phyloP scores from a whole-genome alignment of 2,797 vertebrate species.

The Gephyroberyx darwinii region DNA sequence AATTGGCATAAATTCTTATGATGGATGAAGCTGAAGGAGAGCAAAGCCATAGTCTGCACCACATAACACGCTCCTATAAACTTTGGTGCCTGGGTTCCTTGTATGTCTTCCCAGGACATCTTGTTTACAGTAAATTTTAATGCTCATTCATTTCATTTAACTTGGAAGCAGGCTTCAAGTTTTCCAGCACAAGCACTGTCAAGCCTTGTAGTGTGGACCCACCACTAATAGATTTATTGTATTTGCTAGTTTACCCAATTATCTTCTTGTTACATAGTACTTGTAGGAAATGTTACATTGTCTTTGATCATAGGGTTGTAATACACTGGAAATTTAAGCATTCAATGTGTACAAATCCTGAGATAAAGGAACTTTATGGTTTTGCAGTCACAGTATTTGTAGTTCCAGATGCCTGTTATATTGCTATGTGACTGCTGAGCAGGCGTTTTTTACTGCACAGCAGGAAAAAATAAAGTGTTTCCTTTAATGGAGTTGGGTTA shows the following conservation, averaged over 20 bases:
- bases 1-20: neutral
- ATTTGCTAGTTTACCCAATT: neutral
- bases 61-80: neutral
- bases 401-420: neutral
- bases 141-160: constrained; percentile 12
- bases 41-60: neutral
- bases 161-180: neutral
- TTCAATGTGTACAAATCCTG: neutral
- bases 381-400: neutral
- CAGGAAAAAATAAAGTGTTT: neutral
- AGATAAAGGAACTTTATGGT: neutral
- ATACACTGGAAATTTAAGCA: neutral
- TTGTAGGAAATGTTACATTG: neutral
- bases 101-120: neutral
- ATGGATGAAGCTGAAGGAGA: neutral
- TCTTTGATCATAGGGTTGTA: constrained; percentile 2
- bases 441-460: neutral
- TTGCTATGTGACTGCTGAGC: neutral
- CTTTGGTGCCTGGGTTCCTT: neutral
- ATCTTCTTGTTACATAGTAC: constrained; percentile 24
- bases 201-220: neutral
- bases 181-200: neutral
- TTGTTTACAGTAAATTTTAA: neutral
- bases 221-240: neutral
- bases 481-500: neutral